Evolutionary conservation across 2,888 invertebrate species (phyloP), one percentile per base, ranked within the genome.

Genomic region (Endomychus coccineus): DNA sequence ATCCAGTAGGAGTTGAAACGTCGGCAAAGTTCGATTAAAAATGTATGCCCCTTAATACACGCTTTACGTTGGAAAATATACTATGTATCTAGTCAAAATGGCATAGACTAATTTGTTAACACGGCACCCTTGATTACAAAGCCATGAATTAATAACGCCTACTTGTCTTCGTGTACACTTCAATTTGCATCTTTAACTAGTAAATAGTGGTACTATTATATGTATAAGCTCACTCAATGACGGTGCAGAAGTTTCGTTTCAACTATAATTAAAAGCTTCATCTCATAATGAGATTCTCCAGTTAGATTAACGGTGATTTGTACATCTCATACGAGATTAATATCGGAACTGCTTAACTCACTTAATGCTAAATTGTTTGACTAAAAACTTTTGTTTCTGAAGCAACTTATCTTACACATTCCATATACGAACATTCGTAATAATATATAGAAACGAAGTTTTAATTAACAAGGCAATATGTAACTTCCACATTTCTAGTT

Each of bases 161-260:
- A 47, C 43, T 51, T 50, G 51, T 54, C 54, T 53, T 52, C 51
- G 50, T 54, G 46, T 48, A 42, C 48, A 50, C 54, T 52, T 55
- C 55, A 56, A 56, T 56, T 56, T 56, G 52, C 56, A 56, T 56
- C 50, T 51, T 51, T 54, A 56, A 56, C 55, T 55, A 56, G 46
- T 45, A 50, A 53, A 50, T 51, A 48, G 46, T 47, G 35, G 34
- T 33, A 42, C 39, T 36, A 43, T 47, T 44, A 48, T 39, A 44
- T 43, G 41, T 48, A 43, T 46, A 46, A 41, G 40, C 40, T 39
- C 39, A 36, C 43, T 40, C n/a, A n/a, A n/a, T n/a, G n/a, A n/a
- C n/a, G n/a, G n/a, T n/a, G n/a, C n/a, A n/a, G n/a, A 45, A 45
- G 46, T 46, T 46, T 47, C 44, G 47, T 45, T 45, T 40, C 38